Base-by-base conservation (phyloP, 2,888 invertebrate species). In the Drosophila macrospina region DNA sequence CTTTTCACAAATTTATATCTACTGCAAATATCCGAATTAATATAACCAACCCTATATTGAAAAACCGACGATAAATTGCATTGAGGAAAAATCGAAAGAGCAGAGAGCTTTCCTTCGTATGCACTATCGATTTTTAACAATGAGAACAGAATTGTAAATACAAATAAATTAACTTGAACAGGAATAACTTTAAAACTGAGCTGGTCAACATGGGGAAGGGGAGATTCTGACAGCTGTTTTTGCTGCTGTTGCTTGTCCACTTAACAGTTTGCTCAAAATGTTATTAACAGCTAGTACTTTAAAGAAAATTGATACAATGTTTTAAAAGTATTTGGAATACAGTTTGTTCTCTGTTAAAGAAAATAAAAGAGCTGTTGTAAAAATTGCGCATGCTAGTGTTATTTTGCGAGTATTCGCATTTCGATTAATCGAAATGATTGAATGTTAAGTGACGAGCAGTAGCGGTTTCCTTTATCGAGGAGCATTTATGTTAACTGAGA, bases 401-500 rank as follows among this genome's bases (percentile, higher is more conserved):
- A 13, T 13, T 36, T 2, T 13, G 6, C 13, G 3, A 20, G 20
- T 20, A 20, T 36, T 6, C 13, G 6, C 0, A 2, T 5, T 13
- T 13, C 10, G 13, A 28, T 13, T 44, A 30, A 30, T 30, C 30
- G 15, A 11, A 30, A 11, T 4, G 16, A 30, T n/a, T 2, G 6
- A 13, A 54, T 47, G 45, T 26, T 42, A 24, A 24, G 15, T 41
- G 15, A 5, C 26, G 45, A 47, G 39, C 32, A n/a, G n/a, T n/a
- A n/a, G n/a, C n/a, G n/a, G n/a, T n/a, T n/a, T n/a, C n/a, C 15
- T 1, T 7, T 24, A n/a, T 10, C 1, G 26, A 30, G 39, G 55
- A 62, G 62, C 47, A 32, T 8, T 20, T 30, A 20, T 68, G 42
- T 62, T 54, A 62, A 24, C 5, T 13, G 6, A 13, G 11, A 5